phyloP scores from a whole-genome alignment of 1,140 invertebrate species.

The Macrotrachela quadricornifera region DNA sequence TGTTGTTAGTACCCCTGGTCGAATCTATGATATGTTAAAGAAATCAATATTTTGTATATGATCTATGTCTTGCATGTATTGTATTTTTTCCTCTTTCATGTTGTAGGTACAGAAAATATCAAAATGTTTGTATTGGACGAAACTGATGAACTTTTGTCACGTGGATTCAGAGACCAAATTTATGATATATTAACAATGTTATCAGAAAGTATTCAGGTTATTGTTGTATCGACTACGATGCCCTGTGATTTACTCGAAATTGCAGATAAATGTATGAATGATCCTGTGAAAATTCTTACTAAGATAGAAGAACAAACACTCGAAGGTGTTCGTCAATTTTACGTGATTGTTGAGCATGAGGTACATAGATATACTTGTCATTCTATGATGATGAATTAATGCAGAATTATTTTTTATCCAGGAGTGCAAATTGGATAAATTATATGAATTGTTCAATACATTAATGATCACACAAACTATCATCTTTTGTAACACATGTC shows the following conservation, averaged over 20 bases:
- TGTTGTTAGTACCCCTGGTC: conserved; percentile 90
- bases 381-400: not conserved
- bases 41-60: conserved; percentile 45
- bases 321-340: conserved; percentile 98
- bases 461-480: conserved; percentile 95
- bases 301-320: conserved; percentile 97
- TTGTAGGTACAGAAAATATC: conserved; percentile 46
- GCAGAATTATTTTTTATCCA: conserved; percentile 14
- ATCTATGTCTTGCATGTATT: not conserved
- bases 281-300: conserved; percentile 80
- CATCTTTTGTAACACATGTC: conserved; percentile 96
- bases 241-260: conserved; percentile 84
- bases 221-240: conserved; percentile 92
- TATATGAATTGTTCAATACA: conserved; percentile 78
- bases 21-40: conserved; percentile 93
- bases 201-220: conserved; percentile 69
- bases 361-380: no score
- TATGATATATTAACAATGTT: conserved; percentile 90
- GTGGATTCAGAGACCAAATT: conserved; percentile 98
- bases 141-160: conserved; percentile 97
- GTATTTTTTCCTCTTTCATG: not conserved
- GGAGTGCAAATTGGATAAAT: conserved; percentile 91
- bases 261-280: conserved; percentile 84
- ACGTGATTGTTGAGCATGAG: conserved; percentile 75
- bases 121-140: conserved; percentile 97